A percentile compares a stretch with the other conserved stretches of the same genome.
These are phyloP conservation scores for Chamaetylas fuelleborni DNA, from an alignment of 2,113 vertebrate species.

Conservation along the genomic window DNA sequence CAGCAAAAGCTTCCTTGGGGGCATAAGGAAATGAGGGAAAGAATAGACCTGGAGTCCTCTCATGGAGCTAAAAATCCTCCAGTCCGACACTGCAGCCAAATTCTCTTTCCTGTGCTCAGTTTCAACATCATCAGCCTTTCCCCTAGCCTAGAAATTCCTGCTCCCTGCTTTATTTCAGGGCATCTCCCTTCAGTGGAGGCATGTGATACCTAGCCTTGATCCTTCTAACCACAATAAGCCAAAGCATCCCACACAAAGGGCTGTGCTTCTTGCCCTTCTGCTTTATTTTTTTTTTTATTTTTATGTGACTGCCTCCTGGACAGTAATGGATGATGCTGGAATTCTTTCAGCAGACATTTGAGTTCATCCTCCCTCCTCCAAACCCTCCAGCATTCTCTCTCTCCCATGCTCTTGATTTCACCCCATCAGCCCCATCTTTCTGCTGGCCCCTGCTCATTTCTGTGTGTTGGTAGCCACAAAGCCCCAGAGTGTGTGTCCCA, in stretches of 20 bases:
- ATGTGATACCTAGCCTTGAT: not conserved
- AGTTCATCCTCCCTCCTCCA: not conserved
- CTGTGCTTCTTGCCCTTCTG: not conserved
- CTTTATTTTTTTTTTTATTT: not conserved
- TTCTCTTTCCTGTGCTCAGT: conserved; percentile 7
- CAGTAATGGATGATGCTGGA: not conserved
- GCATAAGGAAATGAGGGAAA: conserved; percentile 30
- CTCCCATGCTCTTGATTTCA: not conserved
- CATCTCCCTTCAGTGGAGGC: not conserved
- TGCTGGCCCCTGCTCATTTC: not conserved
- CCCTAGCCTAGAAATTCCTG: not conserved
- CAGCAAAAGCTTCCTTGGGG: conserved; percentile 35
- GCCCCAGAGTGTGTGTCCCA: fast-evolving
- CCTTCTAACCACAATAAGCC: not conserved
- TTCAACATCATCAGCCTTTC: not conserved
- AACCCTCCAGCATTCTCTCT: not conserved
- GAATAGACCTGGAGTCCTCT: not conserved
- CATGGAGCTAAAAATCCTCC: not conserved
- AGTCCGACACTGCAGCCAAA: not conserved
- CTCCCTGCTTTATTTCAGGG: not conserved
- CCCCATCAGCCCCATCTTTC: not conserved
- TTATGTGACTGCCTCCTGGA: not conserved
- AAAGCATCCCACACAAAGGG: not conserved
- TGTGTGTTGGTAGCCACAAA: fast-evolving
- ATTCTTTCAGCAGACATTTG: not conserved